Evolutionary conservation across 1,140 invertebrate species (phyloP), one percentile per base, ranked within the genome.

Genomic region (Calliopsis andreniformis): DNA sequence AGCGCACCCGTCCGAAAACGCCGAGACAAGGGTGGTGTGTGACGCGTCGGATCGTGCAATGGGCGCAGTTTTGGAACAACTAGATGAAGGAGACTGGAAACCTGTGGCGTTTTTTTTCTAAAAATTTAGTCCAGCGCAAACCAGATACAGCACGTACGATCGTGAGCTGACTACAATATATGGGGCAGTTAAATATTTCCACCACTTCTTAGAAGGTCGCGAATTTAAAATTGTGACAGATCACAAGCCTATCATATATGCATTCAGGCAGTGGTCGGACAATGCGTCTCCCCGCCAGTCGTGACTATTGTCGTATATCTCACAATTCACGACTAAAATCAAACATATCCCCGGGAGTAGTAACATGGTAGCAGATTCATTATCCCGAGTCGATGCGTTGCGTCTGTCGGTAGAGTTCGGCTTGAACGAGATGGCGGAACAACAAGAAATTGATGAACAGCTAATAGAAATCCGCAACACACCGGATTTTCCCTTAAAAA

Each of bases 231-330:
- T 70, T 0, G 3, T 61, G 6, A 70, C 5, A 4, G 56, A 70
- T 23, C 67, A 70, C 28, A 59, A 70, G 20, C 55, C 55, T n/a
- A 18, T 70, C 3, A 14, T 23, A 5, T 59, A 70, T 14, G 39
- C 43, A 3, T 70, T 69, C 4, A 32, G 7, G 42, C 35, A 68
- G 39, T 30, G 28, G 3, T 6, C 56, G 6, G 51, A 68, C 4
- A 43, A 51, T 5, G 64, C 30, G 39, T 55, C 47, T 16, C 30
- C 47, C 12, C 25, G 49, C 10, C 49, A 64, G 25, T 14, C n/a
- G 12, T 14, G 42, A 0, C 43, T 47, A 18, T 6, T 64, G 10
- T 43, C 42, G 25, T 67, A 18, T 12, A 55, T 67, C 2, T 7
- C 18, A 3, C 49, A 67, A 67, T 53, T 67, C 20, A 67, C 64